A percentile compares a stretch with the other conserved stretches of the same genome.
Conservation (phyloP, 2,113 vertebrate genomes). For the Lophius piscatorius region DNA sequence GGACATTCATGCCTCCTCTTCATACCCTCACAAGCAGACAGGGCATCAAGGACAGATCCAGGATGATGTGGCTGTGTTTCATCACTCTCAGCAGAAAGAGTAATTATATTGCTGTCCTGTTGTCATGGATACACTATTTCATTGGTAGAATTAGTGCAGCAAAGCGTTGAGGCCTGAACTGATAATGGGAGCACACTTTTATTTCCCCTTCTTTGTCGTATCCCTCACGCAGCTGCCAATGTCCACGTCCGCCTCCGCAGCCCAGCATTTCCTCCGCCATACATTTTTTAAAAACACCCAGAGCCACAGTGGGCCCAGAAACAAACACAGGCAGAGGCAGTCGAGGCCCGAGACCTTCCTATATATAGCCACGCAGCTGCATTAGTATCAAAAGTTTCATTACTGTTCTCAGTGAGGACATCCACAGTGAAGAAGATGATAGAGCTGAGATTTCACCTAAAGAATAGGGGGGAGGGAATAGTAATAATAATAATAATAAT, state of each 20-base stretch:
- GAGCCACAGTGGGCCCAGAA: conserved; percentile 40
- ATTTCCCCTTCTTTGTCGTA: conserved; percentile 35
- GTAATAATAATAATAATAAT: too few species aligned
- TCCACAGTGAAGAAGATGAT: conserved; percentile 31
- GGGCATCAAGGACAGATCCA: conserved; percentile 58
- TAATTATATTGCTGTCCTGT: conserved; percentile 65
- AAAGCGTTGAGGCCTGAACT: conserved; percentile 59
- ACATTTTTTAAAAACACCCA: conserved; percentile 61
- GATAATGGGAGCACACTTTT: conserved; percentile 47
- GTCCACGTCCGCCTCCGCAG: conserved; percentile 60
- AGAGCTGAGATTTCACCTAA: conserved; percentile 1
- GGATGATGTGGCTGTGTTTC: conserved; percentile 63
- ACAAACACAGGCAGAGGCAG: conserved; percentile 54
- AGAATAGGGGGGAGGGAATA: too few species aligned
- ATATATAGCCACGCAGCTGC: conserved; percentile 70
- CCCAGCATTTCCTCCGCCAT: conserved; percentile 49
- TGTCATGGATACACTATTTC: conserved; percentile 75
- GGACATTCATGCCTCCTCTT: conserved; percentile 46
- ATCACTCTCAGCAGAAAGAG: conserved; percentile 51
- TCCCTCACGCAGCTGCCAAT: conserved; percentile 43
- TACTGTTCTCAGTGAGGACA: conserved; percentile 26
- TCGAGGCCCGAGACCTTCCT: conserved; percentile 54
- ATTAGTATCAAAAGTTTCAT: conserved; percentile 64
- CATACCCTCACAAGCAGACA: conserved; percentile 18
- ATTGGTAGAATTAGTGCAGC: conserved; percentile 64